Base-by-base conservation (phyloP, 2,888 invertebrate genomes). In the Heliconius ismenius region DNA sequence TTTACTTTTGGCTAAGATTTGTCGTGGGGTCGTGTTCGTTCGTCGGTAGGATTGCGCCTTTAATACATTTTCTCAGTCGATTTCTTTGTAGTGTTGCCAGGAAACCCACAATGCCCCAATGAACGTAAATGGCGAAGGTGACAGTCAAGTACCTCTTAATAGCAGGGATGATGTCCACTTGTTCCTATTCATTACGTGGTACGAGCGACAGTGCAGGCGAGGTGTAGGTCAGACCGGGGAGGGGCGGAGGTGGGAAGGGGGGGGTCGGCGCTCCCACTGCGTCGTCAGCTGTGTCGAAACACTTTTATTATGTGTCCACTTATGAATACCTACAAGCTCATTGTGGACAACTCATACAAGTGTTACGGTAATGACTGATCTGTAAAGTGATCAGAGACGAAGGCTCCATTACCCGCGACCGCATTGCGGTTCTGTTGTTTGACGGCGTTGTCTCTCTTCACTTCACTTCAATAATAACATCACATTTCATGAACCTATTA, bases 341-440 rank as follows among this genome's bases (percentile, higher is more conserved):
- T n/a, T 18, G 32, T 24, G 32, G 64, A 64, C 64, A 64, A 21
- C 36, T 21, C 11, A 4, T 26, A 24, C n/a, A n/a, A n/a, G 60
- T 11, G 2, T 9, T n/a, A 54, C 9, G 21, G 24, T 60, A 11
- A 60, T 13, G 28, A 28, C 28, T n/a, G n/a, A n/a, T n/a, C 49
- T 49, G 49, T 69, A 54, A 63, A 73, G 68, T 67, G 69, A 62
- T 74, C 68, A 69, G 26, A 74, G 62, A 62, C 36, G 69, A 74
- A 74, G 73, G 73, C 62, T 77, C 62, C 36, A 18, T 26, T 73
- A 24, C 60, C 21, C 39, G 68, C 68, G 54, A 74, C 76, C 73
- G 64, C 76, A 68, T 11, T 65, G 74, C 69, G 74, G 72, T 77
- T 54, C n/a, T 63, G 36, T 26, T 39, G 26, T 62, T 62, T 24